A percentile compares a stretch with the other conserved stretches of the same genome.
phyloP scores from a whole-genome alignment of 2,113 vertebrate genomes.

The Pan troglodytes region NHGRI_mPanTro3-v2.1_pri NC_072398.2:168545501-168546000 shows the following conservation, averaged over 20 bases:
- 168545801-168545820: background rate
- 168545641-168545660: background rate
- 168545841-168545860: conserved; percentile 14
- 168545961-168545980: conserved; percentile 86
- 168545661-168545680: background rate
- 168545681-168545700: background rate
- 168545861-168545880: conserved; percentile 24
- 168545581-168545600: background rate
- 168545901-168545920: conserved; percentile 34
- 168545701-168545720: background rate
- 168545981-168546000: conserved; percentile 97
- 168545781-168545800: background rate
- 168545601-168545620: background rate
- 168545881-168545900: background rate
- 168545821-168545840: background rate
- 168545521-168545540: background rate
- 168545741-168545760: background rate
- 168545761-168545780: background rate
- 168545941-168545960: conserved; percentile 43
- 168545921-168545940: background rate
- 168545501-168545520: conserved; percentile 2
- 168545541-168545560: background rate
- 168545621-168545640: background rate
- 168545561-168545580: background rate
- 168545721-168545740: background rate